Conservation (phyloP, 2,888 invertebrate species). For the Agrochola circellaris region DNA sequence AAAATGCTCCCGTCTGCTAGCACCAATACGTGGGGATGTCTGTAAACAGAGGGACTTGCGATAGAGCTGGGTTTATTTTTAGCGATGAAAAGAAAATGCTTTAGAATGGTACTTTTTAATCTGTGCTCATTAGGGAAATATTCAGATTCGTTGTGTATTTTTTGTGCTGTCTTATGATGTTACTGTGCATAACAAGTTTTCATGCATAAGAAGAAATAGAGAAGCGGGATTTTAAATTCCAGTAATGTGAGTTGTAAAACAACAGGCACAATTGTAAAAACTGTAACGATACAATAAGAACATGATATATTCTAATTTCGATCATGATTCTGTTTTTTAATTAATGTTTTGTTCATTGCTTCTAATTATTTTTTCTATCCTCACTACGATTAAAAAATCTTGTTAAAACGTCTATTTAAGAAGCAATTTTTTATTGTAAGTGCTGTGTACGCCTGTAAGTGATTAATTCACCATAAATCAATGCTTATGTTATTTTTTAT, state of each 20-base stretch:
- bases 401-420: too few species aligned
- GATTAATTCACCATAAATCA: too few species aligned
- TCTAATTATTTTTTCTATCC: too few species aligned
- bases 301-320: too few species aligned
- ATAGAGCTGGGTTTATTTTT: slow-evolving; percentile 24
- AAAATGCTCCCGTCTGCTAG: slow-evolving; percentile 67
- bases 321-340: too few species aligned
- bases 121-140: slow-evolving; percentile 12
- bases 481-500: too few species aligned
- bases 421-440: too few species aligned
- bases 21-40: slow-evolving; percentile 47
- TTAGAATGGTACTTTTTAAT: slow-evolving; percentile 36
- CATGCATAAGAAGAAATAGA: neutral
- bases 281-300: neutral
- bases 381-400: too few species aligned
- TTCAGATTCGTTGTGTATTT: neutral
- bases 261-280: neutral
- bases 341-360: too few species aligned
- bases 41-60: slow-evolving; percentile 30
- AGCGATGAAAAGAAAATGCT: slow-evolving; percentile 27
- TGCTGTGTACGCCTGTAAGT: too few species aligned
- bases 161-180: neutral
- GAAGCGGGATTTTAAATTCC: neutral
- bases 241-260: neutral
- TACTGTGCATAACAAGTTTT: neutral